Percentiles rank a stretch among this genome's conserved stretches.
Conservation (phyloP, 2,797 vertebrate species). For the Carduelis carduelis region DNA sequence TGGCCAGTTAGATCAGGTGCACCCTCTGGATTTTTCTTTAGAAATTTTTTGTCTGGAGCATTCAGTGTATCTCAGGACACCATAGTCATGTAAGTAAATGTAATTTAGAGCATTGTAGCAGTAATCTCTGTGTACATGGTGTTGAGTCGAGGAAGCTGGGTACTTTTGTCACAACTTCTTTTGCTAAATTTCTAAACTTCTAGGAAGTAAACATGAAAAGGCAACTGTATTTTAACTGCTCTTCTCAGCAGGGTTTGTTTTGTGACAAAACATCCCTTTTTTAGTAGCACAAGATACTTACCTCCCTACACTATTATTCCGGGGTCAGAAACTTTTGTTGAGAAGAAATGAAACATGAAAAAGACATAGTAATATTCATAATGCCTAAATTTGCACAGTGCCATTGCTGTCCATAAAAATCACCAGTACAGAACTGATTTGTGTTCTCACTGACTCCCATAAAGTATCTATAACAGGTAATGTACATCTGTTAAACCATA, state of each 20-base stretch:
- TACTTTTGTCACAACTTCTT: neutral
- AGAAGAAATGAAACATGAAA: neutral
- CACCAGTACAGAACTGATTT: neutral
- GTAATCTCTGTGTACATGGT: accelerated
- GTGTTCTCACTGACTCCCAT: neutral
- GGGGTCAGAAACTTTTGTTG: neutral
- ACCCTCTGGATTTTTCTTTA: neutral
- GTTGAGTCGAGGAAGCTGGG: neutral
- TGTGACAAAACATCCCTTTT: neutral
- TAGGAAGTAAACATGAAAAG: neutral
- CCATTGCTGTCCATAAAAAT: neutral
- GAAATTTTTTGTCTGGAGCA: neutral
- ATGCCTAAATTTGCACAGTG: neutral
- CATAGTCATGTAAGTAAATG: neutral
- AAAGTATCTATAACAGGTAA: neutral
- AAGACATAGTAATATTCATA: neutral
- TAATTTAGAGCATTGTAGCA: neutral
- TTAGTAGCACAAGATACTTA: neutral
- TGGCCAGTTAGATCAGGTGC: neutral
- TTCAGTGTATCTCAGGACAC: neutral
- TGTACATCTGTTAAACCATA: neutral
- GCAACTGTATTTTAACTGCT: neutral
- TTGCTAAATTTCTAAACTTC: neutral
- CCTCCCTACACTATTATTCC: neutral
- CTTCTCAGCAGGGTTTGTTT: neutral